Evolutionary conservation across 2,888 invertebrate genomes (phyloP).

Genomic region (Apoderus coryli): DNA sequence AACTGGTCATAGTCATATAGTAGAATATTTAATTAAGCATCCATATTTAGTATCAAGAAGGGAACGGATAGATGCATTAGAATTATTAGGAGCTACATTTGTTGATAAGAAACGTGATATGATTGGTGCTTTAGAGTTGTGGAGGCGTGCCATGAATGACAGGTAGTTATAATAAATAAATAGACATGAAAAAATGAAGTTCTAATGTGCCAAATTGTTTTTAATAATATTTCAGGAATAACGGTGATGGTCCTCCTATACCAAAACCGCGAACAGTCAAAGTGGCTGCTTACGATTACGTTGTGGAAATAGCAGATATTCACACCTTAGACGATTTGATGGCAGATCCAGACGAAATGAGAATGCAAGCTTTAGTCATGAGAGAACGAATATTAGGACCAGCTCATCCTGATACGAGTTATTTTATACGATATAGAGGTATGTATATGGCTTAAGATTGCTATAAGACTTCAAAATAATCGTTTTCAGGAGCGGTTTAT

Average conservation of each 20-base stretch:
- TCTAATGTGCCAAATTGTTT: background rate
- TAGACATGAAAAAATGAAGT: slow-evolving; percentile 3
- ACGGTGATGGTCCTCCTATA: slow-evolving; percentile 45
- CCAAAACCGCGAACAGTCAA: slow-evolving; percentile 54
- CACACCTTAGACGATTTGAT: slow-evolving; percentile 73
- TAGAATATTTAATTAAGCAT: slow-evolving; percentile 74
- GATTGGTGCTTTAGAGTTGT: slow-evolving; percentile 74
- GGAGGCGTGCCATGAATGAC: slow-evolving; percentile 85
- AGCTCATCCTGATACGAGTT: slow-evolving; percentile 92
- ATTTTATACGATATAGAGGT: slow-evolving; percentile 74
- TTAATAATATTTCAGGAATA: slow-evolving; percentile 19
- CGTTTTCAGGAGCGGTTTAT: slow-evolving; percentile 60
- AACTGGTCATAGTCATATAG: slow-evolving; percentile 84
- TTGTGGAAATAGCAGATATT: slow-evolving; percentile 64
- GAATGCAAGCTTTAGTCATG: slow-evolving; percentile 88
- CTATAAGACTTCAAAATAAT: too few relatives aligned
- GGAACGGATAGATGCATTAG: slow-evolving; percentile 78
- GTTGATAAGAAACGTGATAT: slow-evolving; percentile 95
- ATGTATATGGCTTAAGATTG: too few relatives aligned
- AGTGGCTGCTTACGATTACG: slow-evolving; percentile 80
- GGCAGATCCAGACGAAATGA: slow-evolving; percentile 89
- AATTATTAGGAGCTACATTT: slow-evolving; percentile 84
- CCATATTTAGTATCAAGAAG: slow-evolving; percentile 56
- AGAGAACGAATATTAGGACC: slow-evolving; percentile 81
- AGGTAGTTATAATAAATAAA: slow-evolving; percentile 38